phyloP scores from a whole-genome alignment of 1,140 invertebrate genomes.

The Drosophila saltans region DNA sequence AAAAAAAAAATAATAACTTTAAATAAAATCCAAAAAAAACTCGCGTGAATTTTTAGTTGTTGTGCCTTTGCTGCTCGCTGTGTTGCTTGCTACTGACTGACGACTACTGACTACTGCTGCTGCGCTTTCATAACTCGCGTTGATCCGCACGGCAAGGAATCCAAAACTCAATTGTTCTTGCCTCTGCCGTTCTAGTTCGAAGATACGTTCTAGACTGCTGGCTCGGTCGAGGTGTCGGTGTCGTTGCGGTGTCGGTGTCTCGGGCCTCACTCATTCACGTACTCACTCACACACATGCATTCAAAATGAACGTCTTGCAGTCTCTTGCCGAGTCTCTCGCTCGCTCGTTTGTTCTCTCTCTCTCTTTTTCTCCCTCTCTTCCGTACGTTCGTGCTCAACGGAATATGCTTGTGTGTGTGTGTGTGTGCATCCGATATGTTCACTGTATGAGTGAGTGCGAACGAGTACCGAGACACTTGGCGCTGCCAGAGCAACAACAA shows the following conservation, averaged over 20 bases:
- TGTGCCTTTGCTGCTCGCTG: slow-evolving; percentile 43
- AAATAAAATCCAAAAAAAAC: slow-evolving; percentile 14
- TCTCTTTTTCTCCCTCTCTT: neutral
- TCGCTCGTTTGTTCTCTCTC: neutral
- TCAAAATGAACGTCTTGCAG: slow-evolving; percentile 26
- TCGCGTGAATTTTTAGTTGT: slow-evolving; percentile 13
- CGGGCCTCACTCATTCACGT: slow-evolving; percentile 25
- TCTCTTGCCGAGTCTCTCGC: slow-evolving; percentile 26
- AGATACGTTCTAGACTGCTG: slow-evolving; percentile 78
- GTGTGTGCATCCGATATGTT: slow-evolving; percentile 30
- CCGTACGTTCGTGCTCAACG: neutral
- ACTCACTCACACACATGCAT: slow-evolving; percentile 36
- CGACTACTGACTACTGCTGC: slow-evolving; percentile 53
- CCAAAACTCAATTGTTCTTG: slow-evolving; percentile 82
- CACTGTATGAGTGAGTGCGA: slow-evolving; percentile 42
- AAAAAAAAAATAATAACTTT: slow-evolving; percentile 11
- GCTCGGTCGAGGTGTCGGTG: slow-evolving; percentile 45
- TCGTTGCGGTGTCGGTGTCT: slow-evolving; percentile 26
- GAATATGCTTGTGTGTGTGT: slow-evolving; percentile 20
- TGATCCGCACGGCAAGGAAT: slow-evolving; percentile 80
- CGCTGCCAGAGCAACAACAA: slow-evolving; percentile 21
- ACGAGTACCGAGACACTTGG: slow-evolving; percentile 27
- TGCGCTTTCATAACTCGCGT: slow-evolving; percentile 79
- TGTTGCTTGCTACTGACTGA: slow-evolving; percentile 44
- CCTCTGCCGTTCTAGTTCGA: slow-evolving; percentile 77